Conservation (phyloP, 2,888 invertebrate species). For the Cryptosula pallasiana region DNA sequence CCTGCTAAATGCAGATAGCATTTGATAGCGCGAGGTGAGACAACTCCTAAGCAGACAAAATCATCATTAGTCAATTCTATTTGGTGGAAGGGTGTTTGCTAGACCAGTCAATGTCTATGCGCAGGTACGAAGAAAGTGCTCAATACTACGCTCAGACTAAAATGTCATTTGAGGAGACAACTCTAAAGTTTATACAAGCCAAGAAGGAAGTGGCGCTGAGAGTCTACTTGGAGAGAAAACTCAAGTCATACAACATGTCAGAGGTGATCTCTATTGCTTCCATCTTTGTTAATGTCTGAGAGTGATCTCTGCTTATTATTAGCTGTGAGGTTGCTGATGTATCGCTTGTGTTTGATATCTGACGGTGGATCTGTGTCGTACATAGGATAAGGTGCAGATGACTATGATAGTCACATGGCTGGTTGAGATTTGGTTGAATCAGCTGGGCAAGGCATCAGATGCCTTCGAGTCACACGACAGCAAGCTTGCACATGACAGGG, state of each 20-base stretch:
- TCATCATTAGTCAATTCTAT: too few relatives aligned
- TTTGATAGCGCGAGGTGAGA: too few relatives aligned
- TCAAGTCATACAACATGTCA: slow-evolving; percentile 53
- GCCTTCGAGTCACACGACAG: slow-evolving; percentile 30
- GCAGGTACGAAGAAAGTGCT: slow-evolving; percentile 72
- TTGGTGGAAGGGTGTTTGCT: too few relatives aligned
- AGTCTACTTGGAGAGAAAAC: slow-evolving; percentile 74
- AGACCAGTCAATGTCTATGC: too few relatives aligned
- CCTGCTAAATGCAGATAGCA: too few relatives aligned
- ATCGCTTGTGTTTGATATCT: too few relatives aligned
- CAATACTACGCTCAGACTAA: slow-evolving; percentile 77
- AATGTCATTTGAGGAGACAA: slow-evolving; percentile 86
- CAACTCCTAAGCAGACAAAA: too few relatives aligned
- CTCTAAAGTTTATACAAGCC: slow-evolving; percentile 79
- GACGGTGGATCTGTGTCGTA: too few relatives aligned
- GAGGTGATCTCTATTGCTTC: not conserved
- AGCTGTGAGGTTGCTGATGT: too few relatives aligned
- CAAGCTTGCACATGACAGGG: slow-evolving; percentile 35
- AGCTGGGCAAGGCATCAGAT: slow-evolving; percentile 68
- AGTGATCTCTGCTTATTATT: too few relatives aligned
- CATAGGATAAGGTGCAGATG: slow-evolving; percentile 67
- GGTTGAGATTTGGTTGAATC: slow-evolving; percentile 82
- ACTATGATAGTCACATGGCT: slow-evolving; percentile 93
- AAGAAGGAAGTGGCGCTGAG: slow-evolving; percentile 80
- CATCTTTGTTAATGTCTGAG: too few relatives aligned